Evolutionary conservation across 2,888 invertebrate genomes (phyloP), one percentile per base, ranked within the genome.

Genomic region (Hyposoter didymator): DNA sequence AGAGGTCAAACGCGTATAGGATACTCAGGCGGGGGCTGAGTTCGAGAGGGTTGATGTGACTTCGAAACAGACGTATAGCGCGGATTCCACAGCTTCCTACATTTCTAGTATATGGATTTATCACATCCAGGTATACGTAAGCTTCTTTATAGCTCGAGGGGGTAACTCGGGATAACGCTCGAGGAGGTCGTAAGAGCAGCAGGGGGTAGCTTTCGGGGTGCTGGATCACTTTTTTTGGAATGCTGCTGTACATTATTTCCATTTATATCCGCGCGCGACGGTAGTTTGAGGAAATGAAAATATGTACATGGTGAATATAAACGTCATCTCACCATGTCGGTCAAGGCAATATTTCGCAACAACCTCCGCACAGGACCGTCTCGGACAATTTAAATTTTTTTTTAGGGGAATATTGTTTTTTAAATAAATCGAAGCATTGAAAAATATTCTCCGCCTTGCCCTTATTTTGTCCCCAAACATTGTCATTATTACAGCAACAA

Each of bases 11-110:
- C n/a, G 39, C n/a, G 39, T 39, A 39, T 43, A 39, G 39, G 19
- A 39, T 43, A 39, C 19, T 17, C 35, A 2, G 7, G 43, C n/a
- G 12, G 10, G 66, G 43, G 43, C 17, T 5, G 32, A 19, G 19
- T 43, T 66, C 12, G 19, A 66, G 66, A 66, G 66, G 66, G 66
- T 67, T 67, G 43, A 43, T 43, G 22, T 7, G 43, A 12, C 67
- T 43, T 14, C 43, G 59, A 28, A 59, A 59, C 14, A 14, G 55
- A 10, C 66, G 7, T 39, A 19, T n/a, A n/a, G n/a, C 19, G 19
- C 14, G 67, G 43, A 19, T 43, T 67, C 14, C 43, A 6, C 43
- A 43, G 43, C 67, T 43, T 67, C 67, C 39, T 43, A 19, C 4
- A 19, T 66, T 66, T 12, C n/a, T 39, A 19, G 19, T 12, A 12